A percentile compares a stretch with the other conserved stretches of the same genome.
These are phyloP conservation scores for Corythornis cristatus DNA, from an alignment of 2,113 vertebrate genomes.

Conservation along the genomic window DNA sequence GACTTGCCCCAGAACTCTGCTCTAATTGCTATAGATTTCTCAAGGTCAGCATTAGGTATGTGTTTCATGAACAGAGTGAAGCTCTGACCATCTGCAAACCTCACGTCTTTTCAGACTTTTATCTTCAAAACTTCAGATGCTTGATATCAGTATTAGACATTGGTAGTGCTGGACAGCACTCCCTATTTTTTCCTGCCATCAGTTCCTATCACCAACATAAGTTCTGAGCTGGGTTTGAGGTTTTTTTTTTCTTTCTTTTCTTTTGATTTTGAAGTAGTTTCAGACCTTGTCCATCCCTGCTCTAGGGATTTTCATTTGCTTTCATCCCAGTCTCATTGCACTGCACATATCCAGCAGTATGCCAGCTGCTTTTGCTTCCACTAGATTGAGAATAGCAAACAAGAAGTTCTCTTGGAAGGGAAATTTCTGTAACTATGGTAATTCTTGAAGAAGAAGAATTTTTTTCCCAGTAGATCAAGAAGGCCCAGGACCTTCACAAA, in stretches of 20 bases:
- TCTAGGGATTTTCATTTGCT: background rate
- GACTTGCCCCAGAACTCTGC: background rate
- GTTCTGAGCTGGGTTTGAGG: background rate
- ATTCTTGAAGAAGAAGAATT: slow-evolving; percentile 3
- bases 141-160: background rate
- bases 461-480: background rate
- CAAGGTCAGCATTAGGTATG: background rate
- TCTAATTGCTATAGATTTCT: background rate
- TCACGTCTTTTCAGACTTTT: background rate
- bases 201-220: background rate
- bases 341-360: background rate
- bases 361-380: background rate
- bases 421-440: slow-evolving; percentile 5
- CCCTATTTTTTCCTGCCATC: background rate
- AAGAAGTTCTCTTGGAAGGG: background rate
- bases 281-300: background rate
- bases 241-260: background rate
- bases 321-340: background rate
- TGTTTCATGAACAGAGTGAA: background rate
- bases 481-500: background rate
- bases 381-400: background rate
- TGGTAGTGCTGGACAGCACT: rapidly evolving
- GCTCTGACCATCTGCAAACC: background rate
- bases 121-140: background rate
- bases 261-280: background rate